phyloP scores from a whole-genome alignment of 1,140 invertebrate species.

The Cydia amplana region DNA sequence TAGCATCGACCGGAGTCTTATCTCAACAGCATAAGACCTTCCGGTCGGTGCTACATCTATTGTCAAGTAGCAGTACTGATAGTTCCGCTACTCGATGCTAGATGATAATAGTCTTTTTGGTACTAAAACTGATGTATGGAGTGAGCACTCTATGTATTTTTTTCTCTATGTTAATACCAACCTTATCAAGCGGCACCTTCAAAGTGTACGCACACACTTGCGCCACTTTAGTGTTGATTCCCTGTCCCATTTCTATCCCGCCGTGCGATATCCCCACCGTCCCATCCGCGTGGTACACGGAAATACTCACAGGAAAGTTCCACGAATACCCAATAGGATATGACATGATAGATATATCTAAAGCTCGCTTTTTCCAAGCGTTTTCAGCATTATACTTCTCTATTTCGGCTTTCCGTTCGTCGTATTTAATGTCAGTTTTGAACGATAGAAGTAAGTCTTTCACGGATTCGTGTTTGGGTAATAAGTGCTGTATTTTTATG shows the following conservation, averaged over 20 bases:
- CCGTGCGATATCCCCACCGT: constrained; percentile 84
- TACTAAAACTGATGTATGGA: too few relatives aligned
- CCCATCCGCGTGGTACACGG: constrained; percentile 84
- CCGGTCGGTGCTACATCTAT: too few relatives aligned
- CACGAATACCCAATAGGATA: constrained; percentile 78
- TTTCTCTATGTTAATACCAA: too few relatives aligned
- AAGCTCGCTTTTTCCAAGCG: constrained; percentile 84
- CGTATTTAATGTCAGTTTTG: constrained; percentile 78
- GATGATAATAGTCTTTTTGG: too few relatives aligned
- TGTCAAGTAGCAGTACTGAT: too few relatives aligned
- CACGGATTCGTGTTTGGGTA: constrained; percentile 64
- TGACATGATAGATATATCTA: constrained; percentile 80
- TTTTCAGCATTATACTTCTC: constrained; percentile 73
- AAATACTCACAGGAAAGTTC: constrained; percentile 81
- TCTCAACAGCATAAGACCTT: too few relatives aligned
- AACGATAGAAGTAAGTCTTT: constrained; percentile 78
- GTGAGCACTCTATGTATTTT: too few relatives aligned
- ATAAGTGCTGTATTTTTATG: constrained; percentile 83
- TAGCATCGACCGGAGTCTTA: too few relatives aligned
- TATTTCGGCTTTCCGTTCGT: constrained; percentile 75
- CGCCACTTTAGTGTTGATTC: constrained; percentile 83
- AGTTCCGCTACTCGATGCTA: too few relatives aligned
- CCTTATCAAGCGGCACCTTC: constrained; percentile 85
- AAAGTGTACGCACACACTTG: constrained; percentile 89
- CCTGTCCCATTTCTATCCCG: constrained; percentile 88